These are phyloP conservation scores for Ariopsis seemanni DNA, from an alignment of 2,113 vertebrate genomes.

Conservation along the genomic window DNA sequence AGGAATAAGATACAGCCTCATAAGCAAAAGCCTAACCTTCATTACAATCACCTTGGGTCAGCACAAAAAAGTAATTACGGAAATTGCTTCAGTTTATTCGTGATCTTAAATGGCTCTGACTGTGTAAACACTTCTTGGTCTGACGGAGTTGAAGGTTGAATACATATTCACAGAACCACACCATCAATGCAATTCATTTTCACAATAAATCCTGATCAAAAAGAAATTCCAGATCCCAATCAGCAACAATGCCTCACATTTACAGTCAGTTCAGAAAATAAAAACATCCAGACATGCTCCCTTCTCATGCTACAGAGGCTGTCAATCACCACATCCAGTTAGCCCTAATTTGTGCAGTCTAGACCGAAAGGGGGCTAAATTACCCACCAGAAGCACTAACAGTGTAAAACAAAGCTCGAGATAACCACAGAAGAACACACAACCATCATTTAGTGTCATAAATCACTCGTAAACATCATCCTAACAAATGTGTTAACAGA, in stretches of 20 bases:
- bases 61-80: neutral
- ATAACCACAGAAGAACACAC: conserved; percentile 63
- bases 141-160: neutral
- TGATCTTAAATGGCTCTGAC: neutral
- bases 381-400: conserved; percentile 49
- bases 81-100: neutral
- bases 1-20: neutral
- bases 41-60: neutral
- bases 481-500: conserved; percentile 43
- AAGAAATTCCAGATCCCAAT: neutral
- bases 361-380: conserved; percentile 61
- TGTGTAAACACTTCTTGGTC: neutral
- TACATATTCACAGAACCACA: neutral
- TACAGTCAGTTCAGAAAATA: neutral
- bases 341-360: conserved; percentile 65
- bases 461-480: conserved; percentile 64
- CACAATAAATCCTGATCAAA: neutral
- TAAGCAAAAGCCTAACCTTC: neutral
- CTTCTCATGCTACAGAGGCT: conserved; percentile 33
- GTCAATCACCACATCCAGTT: conserved; percentile 59
- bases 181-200: neutral
- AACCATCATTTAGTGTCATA: conserved; percentile 63
- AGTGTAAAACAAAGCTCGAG: conserved; percentile 57
- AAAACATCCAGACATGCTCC: conserved; percentile 3
- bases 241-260: neutral